Evolutionary conservation across 2,888 invertebrate genomes (phyloP).

Genomic region (Leucophenga montana): DNA sequence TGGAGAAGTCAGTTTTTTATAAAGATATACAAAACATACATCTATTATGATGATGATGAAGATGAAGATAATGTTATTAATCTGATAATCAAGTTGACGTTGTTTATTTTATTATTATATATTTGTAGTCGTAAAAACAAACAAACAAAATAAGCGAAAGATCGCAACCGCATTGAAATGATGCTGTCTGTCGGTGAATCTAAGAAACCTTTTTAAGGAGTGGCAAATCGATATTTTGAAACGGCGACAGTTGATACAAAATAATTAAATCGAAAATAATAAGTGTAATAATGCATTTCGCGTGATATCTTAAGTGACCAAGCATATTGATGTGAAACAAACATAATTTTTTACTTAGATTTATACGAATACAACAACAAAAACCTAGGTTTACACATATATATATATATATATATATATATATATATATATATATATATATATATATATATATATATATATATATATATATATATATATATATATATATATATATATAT

Average conservation of each 20-base stretch:
- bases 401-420: slow-evolving; percentile 33
- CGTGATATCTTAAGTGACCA: slow-evolving; percentile 51
- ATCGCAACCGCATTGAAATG: neutral
- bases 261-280: slow-evolving; percentile 20
- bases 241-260: slow-evolving; percentile 19
- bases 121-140: slow-evolving; percentile 5
- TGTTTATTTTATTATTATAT: slow-evolving; percentile 35
- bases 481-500: slow-evolving; percentile 30
- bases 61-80: slow-evolving; percentile 35
- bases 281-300: slow-evolving; percentile 40
- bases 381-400: slow-evolving; percentile 20
- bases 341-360: slow-evolving; percentile 13
- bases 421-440: neutral
- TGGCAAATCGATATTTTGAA: neutral
- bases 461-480: slow-evolving; percentile 3
- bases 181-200: neutral
- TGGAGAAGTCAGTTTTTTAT: slow-evolving; percentile 1
- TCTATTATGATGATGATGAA: neutral
- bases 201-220: neutral
- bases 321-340: slow-evolving; percentile 27
- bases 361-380: neutral
- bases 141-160: slow-evolving; percentile 6
- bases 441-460: slow-evolving; percentile 30
- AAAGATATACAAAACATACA: slow-evolving; percentile 3
- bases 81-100: slow-evolving; percentile 60